Evolutionary conservation across 2,888 invertebrate species (phyloP).

Genomic region (Aporophyla lueneburgensis): DNA sequence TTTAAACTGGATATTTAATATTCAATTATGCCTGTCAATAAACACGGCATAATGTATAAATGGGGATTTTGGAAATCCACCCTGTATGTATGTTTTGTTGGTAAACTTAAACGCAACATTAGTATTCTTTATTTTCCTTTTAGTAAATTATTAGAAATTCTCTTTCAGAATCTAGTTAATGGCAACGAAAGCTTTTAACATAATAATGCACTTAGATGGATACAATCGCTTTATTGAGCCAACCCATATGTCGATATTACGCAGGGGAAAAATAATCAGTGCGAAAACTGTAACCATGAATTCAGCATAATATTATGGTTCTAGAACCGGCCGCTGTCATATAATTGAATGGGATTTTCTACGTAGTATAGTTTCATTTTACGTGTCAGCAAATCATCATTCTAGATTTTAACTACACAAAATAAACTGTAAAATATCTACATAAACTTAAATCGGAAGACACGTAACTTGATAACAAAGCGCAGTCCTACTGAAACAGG

Average conservation of each 20-base stretch:
- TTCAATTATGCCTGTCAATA: too few relatives aligned
- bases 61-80: too few relatives aligned
- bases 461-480: too few relatives aligned
- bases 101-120: too few relatives aligned
- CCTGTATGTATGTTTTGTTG: neutral
- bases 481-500: too few relatives aligned
- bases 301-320: too few relatives aligned
- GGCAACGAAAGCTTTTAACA: slow-evolving; percentile 8
- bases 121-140: neutral
- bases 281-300: too few relatives aligned
- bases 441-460: too few relatives aligned
- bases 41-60: too few relatives aligned
- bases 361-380: neutral
- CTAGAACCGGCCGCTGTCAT: neutral
- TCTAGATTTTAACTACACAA: neutral
- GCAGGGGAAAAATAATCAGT: too few relatives aligned
- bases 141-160: neutral
- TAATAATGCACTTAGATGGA: slow-evolving; percentile 5
- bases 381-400: neutral
- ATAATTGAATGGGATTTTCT: neutral
- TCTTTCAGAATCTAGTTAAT: slow-evolving; percentile 1
- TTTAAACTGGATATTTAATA: too few relatives aligned
- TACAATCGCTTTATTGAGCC: neutral
- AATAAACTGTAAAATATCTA: neutral
- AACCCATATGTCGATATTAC: neutral